phyloP scores from a whole-genome alignment of 2,797 vertebrate genomes.

The Fistularia tabacaria region DNA sequence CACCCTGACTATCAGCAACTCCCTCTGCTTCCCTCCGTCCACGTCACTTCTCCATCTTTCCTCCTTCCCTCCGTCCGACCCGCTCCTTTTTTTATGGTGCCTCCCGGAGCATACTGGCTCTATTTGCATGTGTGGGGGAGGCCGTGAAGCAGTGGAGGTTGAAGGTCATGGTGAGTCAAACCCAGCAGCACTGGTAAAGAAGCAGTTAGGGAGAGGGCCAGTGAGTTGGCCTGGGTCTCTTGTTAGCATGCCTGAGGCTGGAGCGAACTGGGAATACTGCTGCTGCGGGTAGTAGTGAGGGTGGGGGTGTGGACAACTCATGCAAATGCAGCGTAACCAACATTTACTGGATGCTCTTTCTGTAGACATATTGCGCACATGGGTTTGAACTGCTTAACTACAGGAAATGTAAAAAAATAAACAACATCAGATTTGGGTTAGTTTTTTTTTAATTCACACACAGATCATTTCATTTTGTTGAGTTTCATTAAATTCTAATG shows the following conservation, averaged over 20 bases:
- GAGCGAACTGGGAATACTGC: conserved; percentile 61
- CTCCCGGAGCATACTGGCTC: conserved; percentile 59
- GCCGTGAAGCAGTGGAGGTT: conserved; percentile 63
- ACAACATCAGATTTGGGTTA: conserved; percentile 6
- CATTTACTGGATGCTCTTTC: conserved; percentile 49
- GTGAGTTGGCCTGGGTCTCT: conserved; percentile 68
- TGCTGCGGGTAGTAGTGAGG: conserved; percentile 45
- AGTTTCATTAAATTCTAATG: too few species aligned
- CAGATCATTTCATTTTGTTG: neutral
- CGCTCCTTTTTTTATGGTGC: conserved; percentile 49
- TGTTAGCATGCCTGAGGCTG: conserved; percentile 71
- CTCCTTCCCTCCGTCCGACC: conserved; percentile 46
- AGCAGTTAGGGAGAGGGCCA: conserved; percentile 67
- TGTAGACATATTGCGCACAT: conserved; percentile 33
- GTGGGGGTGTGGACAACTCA: conserved; percentile 57
- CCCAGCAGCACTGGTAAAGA: conserved; percentile 65
- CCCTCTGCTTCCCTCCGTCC: conserved; percentile 40
- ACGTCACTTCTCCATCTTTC: conserved; percentile 43
- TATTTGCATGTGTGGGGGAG: conserved; percentile 81
- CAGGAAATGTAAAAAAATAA: conserved; percentile 31
- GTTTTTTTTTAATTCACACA: neutral
- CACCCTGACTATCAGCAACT: too few species aligned
- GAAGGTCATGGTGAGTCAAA: conserved; percentile 76
- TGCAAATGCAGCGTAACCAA: conserved; percentile 63
- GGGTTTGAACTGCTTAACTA: conserved; percentile 31